Evolutionary conservation across 1,140 invertebrate species (phyloP), one percentile per base, ranked within the genome.

Genomic region (Pteromalus puparum): DNA sequence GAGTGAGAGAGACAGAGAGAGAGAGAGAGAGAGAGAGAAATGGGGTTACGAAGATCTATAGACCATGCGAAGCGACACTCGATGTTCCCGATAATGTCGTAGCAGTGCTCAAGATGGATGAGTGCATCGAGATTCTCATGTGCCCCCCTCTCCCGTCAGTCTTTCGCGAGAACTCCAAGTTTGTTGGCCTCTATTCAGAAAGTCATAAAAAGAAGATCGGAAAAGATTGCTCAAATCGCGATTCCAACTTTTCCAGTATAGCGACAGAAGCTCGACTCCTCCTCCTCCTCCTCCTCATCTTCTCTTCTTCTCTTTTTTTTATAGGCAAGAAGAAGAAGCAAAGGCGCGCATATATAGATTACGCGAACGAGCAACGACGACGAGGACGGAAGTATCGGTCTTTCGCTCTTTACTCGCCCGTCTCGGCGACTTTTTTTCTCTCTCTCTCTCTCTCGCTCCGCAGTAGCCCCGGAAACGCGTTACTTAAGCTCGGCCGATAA

Each of bases 21-120:
- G 24, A 26, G 24, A 65, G 34, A 65, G 12, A 75, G 53, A 85
- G n/a, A 61, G 26, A 68, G 83, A 79, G 34, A 67, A 85, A 82
- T 28, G 75, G 68, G 48, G 81, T 72, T 73, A 85, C 65, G 80
- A 82, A 85, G 81, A 85, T 82, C 72, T 82, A 85, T 82, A 82
- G 79, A 82, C 21, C 84, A 70, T 42, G 53, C 75, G 73, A 72
- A 77, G 84, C 80, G 84, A 81, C 80, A 82, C 80, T 82, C 75
- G 80, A 85, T 82, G 75, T 72, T 48, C 30, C 68, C 75, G 84
- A 85, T 85, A 85, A 85, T 85, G 84, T 79, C 84, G 84, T 70
- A 67, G 77, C 76, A 24, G 38, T 78, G 74, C 84, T 82, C 80
- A 79, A 85, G 84, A 82, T 82, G 80, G 84, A 85, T 85, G 84